These are phyloP conservation scores for Ochropleura plecta DNA, from an alignment of 2,888 invertebrate genomes.

Conservation along the genomic window DNA sequence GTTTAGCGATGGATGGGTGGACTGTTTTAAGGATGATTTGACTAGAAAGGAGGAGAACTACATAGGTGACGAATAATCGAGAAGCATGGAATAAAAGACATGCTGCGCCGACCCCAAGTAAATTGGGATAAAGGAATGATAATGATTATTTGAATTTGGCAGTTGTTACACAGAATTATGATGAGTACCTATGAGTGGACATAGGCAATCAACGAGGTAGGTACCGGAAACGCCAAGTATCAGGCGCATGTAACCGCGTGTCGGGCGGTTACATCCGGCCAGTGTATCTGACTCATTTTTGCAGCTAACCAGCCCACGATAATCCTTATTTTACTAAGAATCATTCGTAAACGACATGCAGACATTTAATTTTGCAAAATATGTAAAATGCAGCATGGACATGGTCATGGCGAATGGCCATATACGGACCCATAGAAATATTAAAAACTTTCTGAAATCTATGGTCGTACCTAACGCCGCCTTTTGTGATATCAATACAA, in stretches of 20 bases:
- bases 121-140: not conserved
- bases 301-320: not conserved
- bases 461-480: no score
- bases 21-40: not conserved
- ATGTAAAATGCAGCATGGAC: not conserved
- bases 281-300: not conserved
- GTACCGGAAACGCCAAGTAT: not conserved
- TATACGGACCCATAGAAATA: not conserved
- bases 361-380: not conserved
- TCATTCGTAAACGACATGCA: not conserved
- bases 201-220: not conserved
- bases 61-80: not conserved
- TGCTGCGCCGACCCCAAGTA: not conserved
- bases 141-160: not conserved
- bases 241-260: not conserved
- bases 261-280: conserved; percentile 1
- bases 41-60: not conserved
- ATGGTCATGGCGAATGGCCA: not conserved
- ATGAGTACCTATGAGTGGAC: not conserved
- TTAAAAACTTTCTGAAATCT: no score
- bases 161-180: not conserved
- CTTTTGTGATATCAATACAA: not conserved
- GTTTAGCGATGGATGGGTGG: not conserved
- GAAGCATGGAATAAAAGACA: not conserved
- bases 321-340: not conserved